A percentile compares a stretch with the other conserved stretches of the same genome.
Evolutionary conservation across 2,888 invertebrate species (phyloP).

Genomic region (Saturnia pavonia): DNA sequence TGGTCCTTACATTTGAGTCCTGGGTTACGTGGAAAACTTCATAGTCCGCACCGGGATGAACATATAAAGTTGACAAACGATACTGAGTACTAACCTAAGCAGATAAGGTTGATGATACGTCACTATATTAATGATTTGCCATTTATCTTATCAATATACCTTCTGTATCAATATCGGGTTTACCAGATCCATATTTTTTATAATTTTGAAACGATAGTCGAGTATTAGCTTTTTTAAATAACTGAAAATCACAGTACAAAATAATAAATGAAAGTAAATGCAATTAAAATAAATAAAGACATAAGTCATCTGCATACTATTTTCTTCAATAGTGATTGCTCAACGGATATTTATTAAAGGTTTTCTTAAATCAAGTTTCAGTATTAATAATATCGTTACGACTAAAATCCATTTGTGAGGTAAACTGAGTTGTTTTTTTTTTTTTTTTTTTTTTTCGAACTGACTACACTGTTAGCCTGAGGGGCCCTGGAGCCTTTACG

Average conservation of each 20-base stretch:
- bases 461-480: too few species aligned
- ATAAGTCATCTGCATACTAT: too few species aligned
- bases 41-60: background rate
- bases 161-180: background rate
- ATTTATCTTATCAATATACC: background rate
- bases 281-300: background rate
- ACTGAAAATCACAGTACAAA: too few species aligned
- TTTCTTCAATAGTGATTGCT: background rate
- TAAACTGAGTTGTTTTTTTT: background rate
- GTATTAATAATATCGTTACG: background rate
- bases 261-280: background rate
- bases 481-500: too few species aligned
- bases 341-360: background rate
- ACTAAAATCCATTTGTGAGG: background rate
- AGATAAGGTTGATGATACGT: background rate
- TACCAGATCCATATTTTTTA: background rate
- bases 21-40: background rate
- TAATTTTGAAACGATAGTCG: background rate
- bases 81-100: background rate
- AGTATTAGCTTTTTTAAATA: background rate
- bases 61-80: background rate
- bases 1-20: too few species aligned
- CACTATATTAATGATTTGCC: background rate
- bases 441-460: too few species aligned
- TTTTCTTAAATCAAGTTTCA: background rate